phyloP scores from a whole-genome alignment of 2,113 vertebrate species.

The Hydrolagus affinis region DNA sequence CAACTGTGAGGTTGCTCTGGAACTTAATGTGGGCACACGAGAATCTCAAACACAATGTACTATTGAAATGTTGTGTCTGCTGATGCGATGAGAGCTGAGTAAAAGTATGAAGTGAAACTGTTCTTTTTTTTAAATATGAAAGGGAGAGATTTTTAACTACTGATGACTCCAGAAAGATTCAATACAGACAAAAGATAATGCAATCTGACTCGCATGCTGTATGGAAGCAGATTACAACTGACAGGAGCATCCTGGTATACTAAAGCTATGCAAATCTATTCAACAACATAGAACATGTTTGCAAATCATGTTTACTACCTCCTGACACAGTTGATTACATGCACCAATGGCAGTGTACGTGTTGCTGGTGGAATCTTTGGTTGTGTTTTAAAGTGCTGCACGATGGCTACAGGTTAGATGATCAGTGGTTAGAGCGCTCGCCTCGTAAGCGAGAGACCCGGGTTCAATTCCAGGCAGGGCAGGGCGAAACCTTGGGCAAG shows the following conservation, averaged over 20 bases:
- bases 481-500: no score
- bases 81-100: not conserved
- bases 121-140: not conserved
- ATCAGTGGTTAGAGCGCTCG: no score
- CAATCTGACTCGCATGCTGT: not conserved
- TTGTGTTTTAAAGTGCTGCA: no score
- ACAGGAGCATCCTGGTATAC: not conserved
- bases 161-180: not conserved
- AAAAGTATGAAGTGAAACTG: not conserved
- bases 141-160: not conserved
- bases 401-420: no score
- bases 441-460: no score
- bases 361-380: no score
- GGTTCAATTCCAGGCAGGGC: no score
- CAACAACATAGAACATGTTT: not conserved
- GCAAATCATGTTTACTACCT: not conserved
- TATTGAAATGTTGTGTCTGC: not conserved
- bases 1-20: not conserved
- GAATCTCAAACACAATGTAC: not conserved
- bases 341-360: not conserved
- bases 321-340: not conserved
- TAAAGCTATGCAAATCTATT: not conserved
- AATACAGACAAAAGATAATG: not conserved
- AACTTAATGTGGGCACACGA: no score
- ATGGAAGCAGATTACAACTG: conserved; percentile 10